These are phyloP conservation scores for Ramphastos sulfuratus DNA, from an alignment of 2,113 vertebrate species.

Conservation along the genomic window DNA sequence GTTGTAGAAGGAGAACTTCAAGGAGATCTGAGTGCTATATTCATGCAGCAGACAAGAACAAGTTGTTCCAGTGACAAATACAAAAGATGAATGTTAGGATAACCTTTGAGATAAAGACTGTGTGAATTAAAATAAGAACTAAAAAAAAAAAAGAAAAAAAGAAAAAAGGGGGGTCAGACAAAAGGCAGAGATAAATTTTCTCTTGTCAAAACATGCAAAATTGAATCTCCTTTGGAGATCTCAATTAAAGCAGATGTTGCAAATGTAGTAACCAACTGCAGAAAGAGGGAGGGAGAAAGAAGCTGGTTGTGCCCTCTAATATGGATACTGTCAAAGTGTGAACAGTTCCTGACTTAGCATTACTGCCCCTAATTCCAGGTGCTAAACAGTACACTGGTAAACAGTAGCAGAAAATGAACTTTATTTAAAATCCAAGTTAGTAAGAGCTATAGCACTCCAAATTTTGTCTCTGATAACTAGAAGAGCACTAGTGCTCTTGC, in stretches of 20 bases:
- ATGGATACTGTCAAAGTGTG: background rate
- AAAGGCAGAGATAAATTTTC: slow-evolving; percentile 43
- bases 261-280: background rate
- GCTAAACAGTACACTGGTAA: background rate
- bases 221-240: background rate
- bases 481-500: background rate
- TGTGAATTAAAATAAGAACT: slow-evolving; percentile 55
- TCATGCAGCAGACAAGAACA: slow-evolving; percentile 48
- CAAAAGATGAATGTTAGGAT: slow-evolving; percentile 46
- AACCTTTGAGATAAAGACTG: slow-evolving; percentile 51
- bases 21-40: slow-evolving; percentile 38
- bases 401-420: background rate
- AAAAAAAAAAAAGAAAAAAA: slow-evolving; percentile 15
- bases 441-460: background rate
- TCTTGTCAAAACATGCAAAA: slow-evolving; percentile 28
- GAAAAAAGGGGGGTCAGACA: background rate
- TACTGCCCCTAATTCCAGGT: background rate
- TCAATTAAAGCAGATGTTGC: background rate
- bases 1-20: slow-evolving; percentile 44
- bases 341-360: background rate
- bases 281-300: background rate
- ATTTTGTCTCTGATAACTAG: background rate
- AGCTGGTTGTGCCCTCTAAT: background rate
- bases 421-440: background rate
- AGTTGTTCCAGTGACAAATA: slow-evolving; percentile 62